Percentiles rank a stretch among this genome's conserved stretches.
phyloP scores from a whole-genome alignment of 2,113 vertebrate genomes.

The Catharus fuscescens region DNA sequence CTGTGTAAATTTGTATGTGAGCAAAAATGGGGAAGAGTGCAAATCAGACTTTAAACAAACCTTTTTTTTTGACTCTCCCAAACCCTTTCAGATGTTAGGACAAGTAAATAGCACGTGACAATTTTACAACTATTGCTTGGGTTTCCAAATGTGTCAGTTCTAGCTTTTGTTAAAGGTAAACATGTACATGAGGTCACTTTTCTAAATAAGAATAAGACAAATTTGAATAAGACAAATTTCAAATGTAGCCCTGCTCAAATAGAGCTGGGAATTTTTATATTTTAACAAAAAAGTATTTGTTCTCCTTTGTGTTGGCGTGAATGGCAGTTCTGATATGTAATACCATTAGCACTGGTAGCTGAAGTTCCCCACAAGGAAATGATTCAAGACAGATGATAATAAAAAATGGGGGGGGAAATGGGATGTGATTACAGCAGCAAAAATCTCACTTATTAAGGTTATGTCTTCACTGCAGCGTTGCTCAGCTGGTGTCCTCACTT shows the following conservation, averaged over 20 bases:
- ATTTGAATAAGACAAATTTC: conserved; percentile 49
- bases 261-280: conserved; percentile 43
- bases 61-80: conserved; percentile 2
- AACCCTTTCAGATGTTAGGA: conserved; percentile 71
- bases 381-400: conserved; percentile 74
- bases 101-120: conserved; percentile 49
- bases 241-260: conserved; percentile 24
- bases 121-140: neutral
- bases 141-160: conserved; percentile 54
- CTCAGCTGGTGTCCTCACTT: neutral
- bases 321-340: conserved; percentile 35
- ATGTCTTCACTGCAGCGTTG: neutral
- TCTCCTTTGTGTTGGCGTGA: conserved; percentile 33
- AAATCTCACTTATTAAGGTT: neutral
- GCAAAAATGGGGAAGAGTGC: conserved; percentile 49
- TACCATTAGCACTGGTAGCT: conserved; percentile 64
- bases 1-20: conserved; percentile 11
- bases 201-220: conserved; percentile 10
- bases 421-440: conserved; percentile 12
- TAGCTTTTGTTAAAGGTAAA: conserved; percentile 60
- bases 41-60: conserved; percentile 52
- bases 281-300: conserved; percentile 56
- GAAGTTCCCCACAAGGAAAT: conserved; percentile 62
- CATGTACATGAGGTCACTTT: neutral
- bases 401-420: conserved; percentile 9